phyloP scores from a whole-genome alignment of 2,888 invertebrate genomes.

The Hirtodrosophila confusa region DNA sequence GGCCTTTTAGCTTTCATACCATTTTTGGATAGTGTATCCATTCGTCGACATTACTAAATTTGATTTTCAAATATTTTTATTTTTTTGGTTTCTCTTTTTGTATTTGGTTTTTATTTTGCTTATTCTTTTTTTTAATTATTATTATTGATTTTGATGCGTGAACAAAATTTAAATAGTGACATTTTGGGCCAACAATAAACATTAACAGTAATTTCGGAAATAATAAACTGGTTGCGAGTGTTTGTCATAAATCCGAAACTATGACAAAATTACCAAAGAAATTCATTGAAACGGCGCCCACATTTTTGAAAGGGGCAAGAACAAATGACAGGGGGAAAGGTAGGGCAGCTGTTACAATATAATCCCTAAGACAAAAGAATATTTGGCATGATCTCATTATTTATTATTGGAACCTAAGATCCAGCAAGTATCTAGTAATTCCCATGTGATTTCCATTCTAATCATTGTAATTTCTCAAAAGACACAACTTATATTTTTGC shows the following conservation, averaged over 20 bases:
- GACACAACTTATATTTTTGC: too few relatives aligned
- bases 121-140: constrained; percentile 43
- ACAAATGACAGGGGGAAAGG: neutral
- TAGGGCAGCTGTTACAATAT: neutral
- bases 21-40: constrained; percentile 54
- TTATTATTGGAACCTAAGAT: neutral
- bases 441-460: too few relatives aligned
- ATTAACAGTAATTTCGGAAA: constrained; percentile 81
- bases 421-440: too few relatives aligned
- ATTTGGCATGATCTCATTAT: constrained; percentile 22
- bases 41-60: constrained; percentile 3
- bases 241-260: constrained; percentile 71
- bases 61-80: neutral
- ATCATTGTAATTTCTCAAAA: too few relatives aligned
- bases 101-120: constrained; percentile 55
- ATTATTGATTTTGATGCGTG: constrained; percentile 79
- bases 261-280: constrained; percentile 53
- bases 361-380: constrained; percentile 4
- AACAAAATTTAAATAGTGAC: constrained; percentile 79
- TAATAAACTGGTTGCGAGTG: constrained; percentile 75
- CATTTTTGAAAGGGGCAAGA: constrained; percentile 15
- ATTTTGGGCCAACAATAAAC: constrained; percentile 73
- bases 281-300: constrained; percentile 44
- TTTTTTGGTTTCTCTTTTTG: constrained; percentile 66
- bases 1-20: neutral